Base-by-base conservation (phyloP, 2,113 vertebrate genomes). In the Emydocephalus ijimae region DNA sequence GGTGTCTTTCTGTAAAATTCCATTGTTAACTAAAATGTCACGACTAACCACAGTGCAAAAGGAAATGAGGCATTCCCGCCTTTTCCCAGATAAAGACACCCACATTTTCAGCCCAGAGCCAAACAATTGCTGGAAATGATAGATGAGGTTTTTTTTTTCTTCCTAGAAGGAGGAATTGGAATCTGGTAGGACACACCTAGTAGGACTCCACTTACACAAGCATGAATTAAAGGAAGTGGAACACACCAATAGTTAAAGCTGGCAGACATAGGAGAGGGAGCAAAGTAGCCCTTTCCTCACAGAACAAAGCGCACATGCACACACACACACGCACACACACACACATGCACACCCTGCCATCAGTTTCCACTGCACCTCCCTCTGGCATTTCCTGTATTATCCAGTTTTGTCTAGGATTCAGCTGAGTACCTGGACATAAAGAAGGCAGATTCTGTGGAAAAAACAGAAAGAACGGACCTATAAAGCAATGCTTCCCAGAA, bases 61-160 rank as follows among this genome's bases (percentile, higher is more conserved):
- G 96, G 97, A 98, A 98, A 97, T 94, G 93, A 95, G 93, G 91
- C 93, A 96, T 96, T 96, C 95, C 97, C 96, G 96, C 96, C 96
- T 97, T 97, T 98, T 97, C 96, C 97, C 97, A 97, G 94, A 91
- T 91, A 91, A 85, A 94, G 89, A 89, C 88, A 94, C 92, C 94
- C 95, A 91, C 74, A 96, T 97, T 96, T 98, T 96, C 97, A 97
- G 96, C 94, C 97, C 96, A 96, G 96, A 93, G 91, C 87, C 96
- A 94, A 98, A 98, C 98, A 98, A 98, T 98, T 93, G 96, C 89
- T 98, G 98, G 98, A 98, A 98, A 97, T 87, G 91, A 97, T 96
- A 97, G 97, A 96, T 96, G 91, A 96, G 96, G 93, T 69, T 59
- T 61, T 59, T 94, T 95, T 94, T 95, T 48, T 95, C 94, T 95